Evolutionary conservation across 2,888 invertebrate genomes (phyloP).

Genomic region (Phasia obesa): DNA sequence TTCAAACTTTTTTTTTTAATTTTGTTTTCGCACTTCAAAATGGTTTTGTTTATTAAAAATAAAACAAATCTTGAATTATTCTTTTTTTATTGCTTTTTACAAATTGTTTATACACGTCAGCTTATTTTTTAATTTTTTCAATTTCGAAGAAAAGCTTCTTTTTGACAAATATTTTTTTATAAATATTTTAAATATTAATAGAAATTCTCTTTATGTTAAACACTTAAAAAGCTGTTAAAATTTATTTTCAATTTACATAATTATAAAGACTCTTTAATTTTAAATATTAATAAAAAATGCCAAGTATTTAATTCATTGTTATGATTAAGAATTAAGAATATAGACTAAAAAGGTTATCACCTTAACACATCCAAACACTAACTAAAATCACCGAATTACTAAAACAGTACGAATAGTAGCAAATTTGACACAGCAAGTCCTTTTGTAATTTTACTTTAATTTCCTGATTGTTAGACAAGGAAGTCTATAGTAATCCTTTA

Average conservation of each 20-base stretch:
- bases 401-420: slow-evolving; percentile 46
- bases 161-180: slow-evolving; percentile 22
- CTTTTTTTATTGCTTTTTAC: no score
- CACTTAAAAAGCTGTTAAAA: slow-evolving; percentile 11
- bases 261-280: not conserved
- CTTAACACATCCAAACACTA: slow-evolving; percentile 62
- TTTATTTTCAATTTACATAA: slow-evolving; percentile 12
- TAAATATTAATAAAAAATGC: slow-evolving; percentile 27
- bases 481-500: slow-evolving; percentile 61
- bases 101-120: slow-evolving; percentile 26
- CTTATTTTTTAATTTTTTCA: not conserved
- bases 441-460: slow-evolving; percentile 57
- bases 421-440: slow-evolving; percentile 44
- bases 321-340: slow-evolving; percentile 18
- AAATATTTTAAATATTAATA: not conserved
- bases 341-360: slow-evolving; percentile 51
- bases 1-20: slow-evolving; percentile 27
- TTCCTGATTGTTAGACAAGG: slow-evolving; percentile 66
- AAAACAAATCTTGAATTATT: not conserved
- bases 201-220: not conserved
- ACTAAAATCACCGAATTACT: slow-evolving; percentile 57
- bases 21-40: slow-evolving; percentile 24
- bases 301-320: slow-evolving; percentile 22
- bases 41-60: slow-evolving; percentile 32
- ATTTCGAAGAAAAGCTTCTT: not conserved